Evolutionary conservation across 2,113 vertebrate species (phyloP).

Genomic region (Aptenodytes patagonicus): DNA sequence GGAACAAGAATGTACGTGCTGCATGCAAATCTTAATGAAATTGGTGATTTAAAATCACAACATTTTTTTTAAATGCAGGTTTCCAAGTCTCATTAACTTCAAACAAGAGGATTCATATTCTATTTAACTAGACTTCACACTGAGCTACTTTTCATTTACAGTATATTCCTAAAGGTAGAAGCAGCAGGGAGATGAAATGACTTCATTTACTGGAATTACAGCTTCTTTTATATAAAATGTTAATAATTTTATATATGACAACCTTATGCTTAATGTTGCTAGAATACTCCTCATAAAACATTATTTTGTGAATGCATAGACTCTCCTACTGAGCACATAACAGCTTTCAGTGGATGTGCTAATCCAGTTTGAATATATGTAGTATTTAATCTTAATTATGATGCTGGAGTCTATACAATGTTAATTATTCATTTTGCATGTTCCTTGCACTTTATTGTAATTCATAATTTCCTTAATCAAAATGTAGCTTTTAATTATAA

Average conservation of each 20-base stretch:
- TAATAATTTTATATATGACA: slow-evolving; percentile 83
- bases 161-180: slow-evolving; percentile 76
- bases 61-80: slow-evolving; percentile 24
- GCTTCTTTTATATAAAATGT: slow-evolving; percentile 76
- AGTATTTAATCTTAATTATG: slow-evolving; percentile 83
- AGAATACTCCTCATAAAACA: slow-evolving; percentile 74
- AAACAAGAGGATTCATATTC: slow-evolving; percentile 70
- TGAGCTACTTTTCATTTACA: slow-evolving; percentile 72
- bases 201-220: slow-evolving; percentile 78
- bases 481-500: slow-evolving; percentile 79
- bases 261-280: slow-evolving; percentile 80
- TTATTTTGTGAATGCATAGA: slow-evolving; percentile 74
- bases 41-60: slow-evolving; percentile 41
- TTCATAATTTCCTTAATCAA: slow-evolving; percentile 81
- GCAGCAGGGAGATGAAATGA: slow-evolving; percentile 76
- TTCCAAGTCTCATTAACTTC: slow-evolving; percentile 71
- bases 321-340: slow-evolving; percentile 74
- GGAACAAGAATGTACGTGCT: background rate
- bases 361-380: slow-evolving; percentile 79
- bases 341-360: slow-evolving; percentile 73
- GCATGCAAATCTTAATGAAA: slow-evolving; percentile 26
- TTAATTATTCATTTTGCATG: slow-evolving; percentile 83
- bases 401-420: slow-evolving; percentile 76
- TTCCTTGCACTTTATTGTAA: slow-evolving; percentile 75
- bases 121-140: slow-evolving; percentile 71